Conservation (phyloP, 2,113 vertebrate species). For the Piaya cayana region DNA sequence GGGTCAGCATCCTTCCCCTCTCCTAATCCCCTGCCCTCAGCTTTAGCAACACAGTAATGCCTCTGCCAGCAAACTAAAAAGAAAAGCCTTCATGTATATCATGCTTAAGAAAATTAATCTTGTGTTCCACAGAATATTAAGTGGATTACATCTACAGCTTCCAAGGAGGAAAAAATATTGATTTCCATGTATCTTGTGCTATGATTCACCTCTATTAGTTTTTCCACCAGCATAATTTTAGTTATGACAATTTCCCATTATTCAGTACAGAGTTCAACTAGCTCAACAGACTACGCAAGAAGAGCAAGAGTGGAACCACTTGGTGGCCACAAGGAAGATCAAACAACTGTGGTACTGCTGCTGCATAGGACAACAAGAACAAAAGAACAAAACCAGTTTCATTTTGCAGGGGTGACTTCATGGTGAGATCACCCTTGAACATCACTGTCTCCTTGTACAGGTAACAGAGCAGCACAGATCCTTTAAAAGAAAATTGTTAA, state of each 20-base stretch:
- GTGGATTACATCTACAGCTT: slow-evolving; percentile 55
- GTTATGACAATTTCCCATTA: neutral
- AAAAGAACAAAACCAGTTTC: neutral
- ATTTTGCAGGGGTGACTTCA: neutral
- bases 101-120: slow-evolving; percentile 54
- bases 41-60: neutral
- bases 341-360: neutral
- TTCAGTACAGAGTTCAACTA: neutral
- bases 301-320: neutral
- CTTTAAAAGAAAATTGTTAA: neutral
- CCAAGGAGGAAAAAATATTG: slow-evolving; percentile 35
- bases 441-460: neutral
- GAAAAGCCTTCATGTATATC: slow-evolving; percentile 26
- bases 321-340: neutral
- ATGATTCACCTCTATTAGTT: slow-evolving; percentile 46
- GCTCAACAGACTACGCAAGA: neutral
- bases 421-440: neutral
- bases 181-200: slow-evolving; percentile 32
- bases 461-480: neutral
- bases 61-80: slow-evolving; percentile 14
- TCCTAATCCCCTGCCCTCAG: neutral
- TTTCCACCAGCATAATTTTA: neutral
- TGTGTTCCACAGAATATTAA: slow-evolving; percentile 58
- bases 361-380: neutral
- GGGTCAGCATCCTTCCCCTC: neutral